Base-by-base conservation (phyloP, 2,797 vertebrate species). In the Ibycter americanus region DNA sequence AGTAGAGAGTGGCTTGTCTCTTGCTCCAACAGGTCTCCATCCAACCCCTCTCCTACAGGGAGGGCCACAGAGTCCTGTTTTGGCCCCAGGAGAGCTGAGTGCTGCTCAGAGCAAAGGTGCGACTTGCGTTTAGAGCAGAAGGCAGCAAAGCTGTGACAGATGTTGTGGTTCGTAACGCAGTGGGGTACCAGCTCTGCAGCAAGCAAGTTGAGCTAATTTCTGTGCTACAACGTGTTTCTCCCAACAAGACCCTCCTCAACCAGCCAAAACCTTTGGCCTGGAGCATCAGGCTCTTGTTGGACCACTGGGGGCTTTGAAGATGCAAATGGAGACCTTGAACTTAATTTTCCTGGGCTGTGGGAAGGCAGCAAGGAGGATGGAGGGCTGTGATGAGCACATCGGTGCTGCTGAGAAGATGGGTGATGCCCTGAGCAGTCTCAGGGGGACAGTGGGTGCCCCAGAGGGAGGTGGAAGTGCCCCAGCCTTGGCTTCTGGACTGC, bases 91-190 rank as follows among this genome's bases (percentile, higher is more conserved):
- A 83, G 81, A 73, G 36, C 42, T 0, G 1, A 74, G 88, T 2
- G 23, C 18, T 47, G 85, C 72, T 65, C 16, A 0, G 34, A 82
- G 56, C 72, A 68, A 68, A 81, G 77, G 81, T 16, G 52, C 0
- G 4, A 3, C 8, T 49, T 3, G 15, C 8, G 7, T 3, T 68
- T 14, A 3, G 46, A 78, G 87, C 58, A 73, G 55, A 52, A 87
- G 27, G 89, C 71, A 73, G 89, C 47, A 31, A 23, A 23, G 65
- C 7, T 15, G 26, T n/a, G 66, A 6, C 15, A 52, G 77, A 11
- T 21, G 47, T 32, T 47, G 70, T 0, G 12, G n/a, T 20, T 89
- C 47, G 1, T 32, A 21, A 9, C 5, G 0, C 0, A 1, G 25
- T 6, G 13, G 40, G 80, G 38, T 20, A 55, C 15, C 51, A 32